Percentiles rank a stretch among this genome's conserved stretches.
phyloP scores from a whole-genome alignment of 2,797 vertebrate genomes.

The Eremophila alpestris region DNA sequence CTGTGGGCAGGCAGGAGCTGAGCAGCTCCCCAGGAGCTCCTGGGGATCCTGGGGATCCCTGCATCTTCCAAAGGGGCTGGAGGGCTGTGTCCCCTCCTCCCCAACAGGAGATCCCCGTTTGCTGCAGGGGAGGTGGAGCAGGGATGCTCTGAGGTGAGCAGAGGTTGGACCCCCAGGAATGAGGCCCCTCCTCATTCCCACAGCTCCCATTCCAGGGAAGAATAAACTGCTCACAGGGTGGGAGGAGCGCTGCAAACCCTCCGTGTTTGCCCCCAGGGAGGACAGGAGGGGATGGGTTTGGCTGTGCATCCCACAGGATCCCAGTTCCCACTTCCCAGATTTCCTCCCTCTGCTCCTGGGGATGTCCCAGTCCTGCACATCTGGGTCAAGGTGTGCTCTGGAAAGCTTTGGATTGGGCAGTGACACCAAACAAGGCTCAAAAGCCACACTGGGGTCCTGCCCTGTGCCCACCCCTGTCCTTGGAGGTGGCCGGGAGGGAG shows the following conservation, averaged over 20 bases:
- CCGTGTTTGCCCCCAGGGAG: background rate
- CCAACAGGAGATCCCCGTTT: background rate
- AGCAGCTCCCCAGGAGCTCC: background rate
- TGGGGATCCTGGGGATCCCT: background rate
- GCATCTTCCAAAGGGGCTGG: background rate
- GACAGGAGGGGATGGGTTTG: background rate
- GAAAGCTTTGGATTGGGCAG: background rate
- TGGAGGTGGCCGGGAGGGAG: background rate
- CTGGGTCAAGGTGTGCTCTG: background rate
- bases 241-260: background rate
- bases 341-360: background rate
- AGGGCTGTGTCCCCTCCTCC: background rate
- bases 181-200: background rate
- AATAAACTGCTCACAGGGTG: rapidly evolving
- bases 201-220: background rate
- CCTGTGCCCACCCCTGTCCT: background rate
- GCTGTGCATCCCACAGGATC: background rate
- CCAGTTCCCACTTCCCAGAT: background rate
- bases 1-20: rapidly evolving
- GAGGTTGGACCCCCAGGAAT: background rate
- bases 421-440: background rate
- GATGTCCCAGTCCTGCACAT: rapidly evolving
- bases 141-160: background rate
- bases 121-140: background rate
- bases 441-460: background rate